Evolutionary conservation across 2,113 vertebrate species (phyloP), one percentile per base, ranked within the genome.

Genomic region (Trematomus loennbergii): DNA sequence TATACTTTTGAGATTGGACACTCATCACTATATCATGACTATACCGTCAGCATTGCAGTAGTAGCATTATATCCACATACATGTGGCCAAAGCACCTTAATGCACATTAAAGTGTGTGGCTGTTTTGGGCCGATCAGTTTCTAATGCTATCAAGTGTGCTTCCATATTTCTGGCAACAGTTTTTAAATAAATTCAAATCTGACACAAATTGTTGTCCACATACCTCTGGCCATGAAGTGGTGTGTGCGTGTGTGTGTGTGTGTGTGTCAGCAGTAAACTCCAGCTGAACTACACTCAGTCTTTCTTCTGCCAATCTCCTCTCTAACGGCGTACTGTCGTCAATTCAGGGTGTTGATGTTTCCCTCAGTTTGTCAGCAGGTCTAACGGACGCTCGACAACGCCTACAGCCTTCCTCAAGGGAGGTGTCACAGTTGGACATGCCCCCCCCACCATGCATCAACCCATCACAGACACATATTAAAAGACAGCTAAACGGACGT

Each of bases 291-390:
- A 52, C 66, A 52, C 75, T 72, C 72, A 67, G 72, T 83, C 84
- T 84, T 86, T 87, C 78, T 88, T 61, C 80, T 89, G 89, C 79
- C 86, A 87, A 70, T 92, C 87, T 82, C 70, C 67, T 81, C 69
- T 83, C 76, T 70, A 72, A 48, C 66, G 40, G 50, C 67, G 55
- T 48, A 49, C 80, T 58, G 78, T 82, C 64, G 33, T 85, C 75
- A 86, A 17, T 83, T 82, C 15, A 0, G 60, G 67, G 63, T 88
- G 89, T 78, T 88, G 82, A 88, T 83, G 89, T 75, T 88, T 87
- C 64, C 81, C 72, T 17, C 61, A 80, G 79, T 91, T 90, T 88
- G 88, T 93, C 92, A 89, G 88, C 81, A 79, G 85, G 90, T 93
- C 82, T 83, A 85, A 91, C 68, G 83, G 78, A 52, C 43, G 57